Evolutionary conservation across 1,140 invertebrate genomes (phyloP), one percentile per base, ranked within the genome.

Genomic region (Ruditapes philippinarum): DNA sequence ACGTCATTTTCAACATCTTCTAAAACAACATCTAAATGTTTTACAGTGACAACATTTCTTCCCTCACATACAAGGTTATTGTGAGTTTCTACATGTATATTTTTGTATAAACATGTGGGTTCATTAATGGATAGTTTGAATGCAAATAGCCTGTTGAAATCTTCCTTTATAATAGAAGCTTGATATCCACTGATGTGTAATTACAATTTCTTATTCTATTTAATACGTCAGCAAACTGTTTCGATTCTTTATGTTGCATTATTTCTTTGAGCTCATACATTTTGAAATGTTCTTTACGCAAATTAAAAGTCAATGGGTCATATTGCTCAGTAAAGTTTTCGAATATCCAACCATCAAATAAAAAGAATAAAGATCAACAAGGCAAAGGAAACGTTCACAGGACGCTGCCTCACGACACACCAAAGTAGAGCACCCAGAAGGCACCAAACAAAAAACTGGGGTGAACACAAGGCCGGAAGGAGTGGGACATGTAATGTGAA

Each of bases 201-300:
- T 90, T 84, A n/a, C 89, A 91, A 76, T 91, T 88, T 54, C 89
- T 51, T 5, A 92, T 33, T 57, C 92, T 49, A 68, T 92, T 91
- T 22, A 91, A 45, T n/a, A 92, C 22, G 51, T 92, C 70, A 38
- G 91, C 87, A 91, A 92, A 92, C 14, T 5, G 11, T 65, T 65
- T 80, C 28, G 74, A 70, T 17, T 91, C 91, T 70, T 42, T 68
- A 78, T 91, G 91, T 17, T 89, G 19, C 91, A 92, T 91, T 14
- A 92, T 91, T 62, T 87, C 40, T 36, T 45, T 90, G 14, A 92
- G 78, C 83, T 92, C 87, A 78, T 54, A 85, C 84, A 91, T 89
- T 22, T 62, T 25, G 51, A 92, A 92, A 25, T 82, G 17, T 36
- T 92, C 78, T 65, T 70, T 57, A 90, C 90, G 91, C 42, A 91